A percentile compares a stretch with the other conserved stretches of the same genome.
Conservation (phyloP, 2,113 vertebrate species). For the Ploceus nigricollis region DNA sequence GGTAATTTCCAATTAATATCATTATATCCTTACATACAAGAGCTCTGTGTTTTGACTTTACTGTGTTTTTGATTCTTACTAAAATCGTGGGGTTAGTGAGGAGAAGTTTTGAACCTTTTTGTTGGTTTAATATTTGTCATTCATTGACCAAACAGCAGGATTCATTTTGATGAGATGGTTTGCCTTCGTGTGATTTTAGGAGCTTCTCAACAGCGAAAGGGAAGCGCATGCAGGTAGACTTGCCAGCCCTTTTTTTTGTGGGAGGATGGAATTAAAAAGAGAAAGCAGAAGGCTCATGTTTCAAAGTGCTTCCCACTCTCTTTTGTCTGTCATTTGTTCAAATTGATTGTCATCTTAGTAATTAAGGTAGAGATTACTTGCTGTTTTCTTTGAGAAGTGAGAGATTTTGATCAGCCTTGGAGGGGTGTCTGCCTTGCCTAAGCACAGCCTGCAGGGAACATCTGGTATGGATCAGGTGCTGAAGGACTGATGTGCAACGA, state of each 20-base stretch:
- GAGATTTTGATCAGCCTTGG: background rate
- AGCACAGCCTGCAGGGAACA: background rate
- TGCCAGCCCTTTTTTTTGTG: background rate
- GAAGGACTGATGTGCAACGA: rapidly evolving
- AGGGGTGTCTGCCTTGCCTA: background rate
- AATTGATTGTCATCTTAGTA: background rate
- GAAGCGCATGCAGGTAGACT: background rate
- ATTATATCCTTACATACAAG: background rate
- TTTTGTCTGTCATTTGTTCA: conserved; percentile 2
- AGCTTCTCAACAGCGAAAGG: background rate
- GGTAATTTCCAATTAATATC: background rate
- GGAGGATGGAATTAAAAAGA: background rate
- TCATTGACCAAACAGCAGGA: background rate
- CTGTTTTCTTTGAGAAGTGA: background rate
- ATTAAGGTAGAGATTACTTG: conserved; percentile 9
- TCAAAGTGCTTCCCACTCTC: background rate
- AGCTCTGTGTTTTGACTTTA: background rate
- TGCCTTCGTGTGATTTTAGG: background rate
- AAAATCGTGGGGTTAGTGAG: background rate
- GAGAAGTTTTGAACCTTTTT: background rate
- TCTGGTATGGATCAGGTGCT: background rate
- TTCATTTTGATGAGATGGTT: background rate
- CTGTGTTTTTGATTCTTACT: background rate
- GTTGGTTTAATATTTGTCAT: background rate
- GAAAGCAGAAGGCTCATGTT: background rate